phyloP scores from a whole-genome alignment of 1,140 invertebrate species.

The Heliconius himera region DNA sequence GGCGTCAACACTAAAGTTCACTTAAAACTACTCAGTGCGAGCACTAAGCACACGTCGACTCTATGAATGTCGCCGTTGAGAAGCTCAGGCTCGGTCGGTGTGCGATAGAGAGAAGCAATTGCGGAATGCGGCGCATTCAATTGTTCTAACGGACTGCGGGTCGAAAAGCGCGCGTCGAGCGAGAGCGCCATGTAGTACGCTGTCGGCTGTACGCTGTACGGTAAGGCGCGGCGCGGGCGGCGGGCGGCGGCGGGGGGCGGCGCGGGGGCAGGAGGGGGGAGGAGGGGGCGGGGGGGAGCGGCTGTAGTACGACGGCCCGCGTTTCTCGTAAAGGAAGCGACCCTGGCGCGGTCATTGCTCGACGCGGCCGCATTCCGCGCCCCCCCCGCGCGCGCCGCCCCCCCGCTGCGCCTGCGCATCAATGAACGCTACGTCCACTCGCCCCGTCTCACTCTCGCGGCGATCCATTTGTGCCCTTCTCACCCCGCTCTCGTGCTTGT shows the following conservation, averaged over 20 bases:
- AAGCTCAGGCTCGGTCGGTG: constrained; percentile 23
- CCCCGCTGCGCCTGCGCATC: constrained; percentile 70
- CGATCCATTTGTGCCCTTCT: constrained; percentile 47
- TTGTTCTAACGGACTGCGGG: constrained; percentile 78
- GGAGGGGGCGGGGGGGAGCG: constrained; percentile 50
- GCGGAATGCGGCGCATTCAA: constrained; percentile 77
- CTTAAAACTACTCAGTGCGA: background rate
- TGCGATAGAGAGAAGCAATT: constrained; percentile 63
- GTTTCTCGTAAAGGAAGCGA: constrained; percentile 80
- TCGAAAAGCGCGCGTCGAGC: constrained; percentile 72
- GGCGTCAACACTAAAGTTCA: background rate
- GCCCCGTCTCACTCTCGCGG: constrained; percentile 47
- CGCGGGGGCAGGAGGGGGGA: constrained; percentile 39
- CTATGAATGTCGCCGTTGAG: constrained; percentile 7
- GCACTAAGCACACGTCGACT: background rate
- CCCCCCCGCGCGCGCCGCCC: constrained; percentile 63
- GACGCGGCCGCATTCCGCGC: constrained; percentile 77
- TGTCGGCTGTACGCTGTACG: background rate
- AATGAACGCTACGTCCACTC: constrained; percentile 70
- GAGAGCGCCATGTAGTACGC: constrained; percentile 69
- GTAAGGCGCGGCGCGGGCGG: constrained; percentile 18
- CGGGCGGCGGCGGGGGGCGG: constrained; percentile 36
- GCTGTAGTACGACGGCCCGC: constrained; percentile 78
- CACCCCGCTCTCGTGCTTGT: constrained; percentile 35
- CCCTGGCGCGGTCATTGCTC: constrained; percentile 80